phyloP scores from a whole-genome alignment of 2,888 invertebrate genomes.

The Entomobrya multifasciata region DNA sequence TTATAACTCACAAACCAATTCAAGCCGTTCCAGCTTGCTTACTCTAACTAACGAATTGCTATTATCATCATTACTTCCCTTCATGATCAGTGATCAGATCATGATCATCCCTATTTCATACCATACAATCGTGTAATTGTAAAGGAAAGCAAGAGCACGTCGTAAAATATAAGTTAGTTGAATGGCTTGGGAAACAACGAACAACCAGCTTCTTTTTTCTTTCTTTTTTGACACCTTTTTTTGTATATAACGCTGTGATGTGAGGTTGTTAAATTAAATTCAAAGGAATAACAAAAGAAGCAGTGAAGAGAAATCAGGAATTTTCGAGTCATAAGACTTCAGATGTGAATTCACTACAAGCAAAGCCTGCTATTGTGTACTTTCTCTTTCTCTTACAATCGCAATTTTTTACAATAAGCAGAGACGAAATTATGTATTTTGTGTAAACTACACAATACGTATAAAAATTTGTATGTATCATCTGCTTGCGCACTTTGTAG shows the following conservation, averaged over 20 bases:
- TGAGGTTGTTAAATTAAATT: conserved; percentile 17
- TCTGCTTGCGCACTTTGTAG: neutral
- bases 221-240: neutral
- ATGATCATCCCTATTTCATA: conserved; percentile 3
- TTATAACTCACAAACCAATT: neutral
- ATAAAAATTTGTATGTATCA: neutral
- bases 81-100: conserved; percentile 9
- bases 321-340: neutral
- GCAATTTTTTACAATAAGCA: neutral
- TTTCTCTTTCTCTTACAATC: neutral
- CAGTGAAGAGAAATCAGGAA: neutral
- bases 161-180: neutral
- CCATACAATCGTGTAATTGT: neutral
- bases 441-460: neutral
- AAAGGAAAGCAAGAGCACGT: neutral
- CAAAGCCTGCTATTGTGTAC: neutral
- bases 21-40: neutral
- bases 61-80: conserved; percentile 39
- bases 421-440: neutral
- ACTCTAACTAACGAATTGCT: conserved; percentile 28
- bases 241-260: neutral
- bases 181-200: neutral
- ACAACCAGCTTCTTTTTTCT: neutral
- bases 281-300: neutral
- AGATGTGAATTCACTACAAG: too few relatives aligned